Base-by-base conservation (phyloP, 2,797 vertebrate genomes). In the Microctenopoma lineatum region DNA sequence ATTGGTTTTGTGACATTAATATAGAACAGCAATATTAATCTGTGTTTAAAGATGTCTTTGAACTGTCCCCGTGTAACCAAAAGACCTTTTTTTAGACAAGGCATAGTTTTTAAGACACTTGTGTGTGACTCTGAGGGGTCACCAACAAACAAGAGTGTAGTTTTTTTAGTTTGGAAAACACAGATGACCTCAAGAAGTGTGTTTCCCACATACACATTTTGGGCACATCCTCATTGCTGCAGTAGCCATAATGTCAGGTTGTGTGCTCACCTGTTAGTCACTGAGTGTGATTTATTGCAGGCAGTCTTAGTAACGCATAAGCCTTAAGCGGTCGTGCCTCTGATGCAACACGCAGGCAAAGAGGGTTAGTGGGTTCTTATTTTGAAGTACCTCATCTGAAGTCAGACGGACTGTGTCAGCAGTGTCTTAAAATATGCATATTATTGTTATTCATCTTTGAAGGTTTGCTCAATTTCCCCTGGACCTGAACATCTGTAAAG, bases 281-380 rank as follows among this genome's bases (percentile, higher is more conserved):
- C 46, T n/a, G 69, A 60, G 66, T 25, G 26, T 73, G 84, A 84
- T 80, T 82, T 85, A 73, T 82, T 69, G 66, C 29, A 59, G 71
- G 66, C 76, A 57, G 84, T 73, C 79, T 75, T 50, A 67, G 87
- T 87, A 89, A 91, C 72, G 64, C 58, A 74, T 90, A 84, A 90
- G 86, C 85, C 82, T 51, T 60, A 36, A 50, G 83, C n/a, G 75
- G 86, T 84, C 77, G 70, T 29, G 71, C 36, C n/a, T 81, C 80
- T 93, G 91, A 93, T 92, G 89, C 87, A 92, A 92, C 70, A 70
- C 74, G 66, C 67, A 86, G 67, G 86, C 79, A 90, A 83, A 69
- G 70, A 70, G 75, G 70, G 79, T 90, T 83, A 89, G 85, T 80
- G 83, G 84, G 72, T 85, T 86, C 54, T 82, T 87, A 73, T 85